Evolutionary conservation across 1,140 invertebrate species (phyloP).

Genomic region (Vanessa atalanta): DNA sequence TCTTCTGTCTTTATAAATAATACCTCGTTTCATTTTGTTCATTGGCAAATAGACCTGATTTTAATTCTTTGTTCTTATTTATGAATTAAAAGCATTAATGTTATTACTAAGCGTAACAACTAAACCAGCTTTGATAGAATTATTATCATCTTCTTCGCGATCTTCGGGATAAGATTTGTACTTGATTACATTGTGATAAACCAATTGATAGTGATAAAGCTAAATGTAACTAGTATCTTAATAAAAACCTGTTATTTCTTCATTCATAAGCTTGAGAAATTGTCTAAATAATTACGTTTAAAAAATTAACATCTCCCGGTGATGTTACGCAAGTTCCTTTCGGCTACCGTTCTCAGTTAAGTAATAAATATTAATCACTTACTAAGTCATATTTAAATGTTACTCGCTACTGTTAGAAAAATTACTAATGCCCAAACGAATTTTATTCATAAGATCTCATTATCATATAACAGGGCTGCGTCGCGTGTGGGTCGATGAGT

Average conservation of each 20-base stretch:
- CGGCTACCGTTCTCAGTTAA: conserved; percentile 48
- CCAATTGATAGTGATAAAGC: background rate
- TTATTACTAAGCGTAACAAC: too few species aligned
- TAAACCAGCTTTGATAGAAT: too few species aligned
- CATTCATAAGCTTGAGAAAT: conserved; percentile 15
- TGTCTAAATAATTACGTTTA: conserved; percentile 42
- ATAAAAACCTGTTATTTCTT: background rate
- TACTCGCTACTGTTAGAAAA: conserved; percentile 69
- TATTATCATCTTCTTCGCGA: too few species aligned
- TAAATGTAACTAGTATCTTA: background rate
- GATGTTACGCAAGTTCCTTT: conserved; percentile 40
- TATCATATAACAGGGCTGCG: conserved; percentile 54
- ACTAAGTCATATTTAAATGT: conserved; percentile 70
- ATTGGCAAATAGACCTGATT: too few species aligned
- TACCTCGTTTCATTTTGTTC: background rate
- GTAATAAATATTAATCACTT: conserved; percentile 76
- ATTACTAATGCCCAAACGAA: conserved; percentile 58
- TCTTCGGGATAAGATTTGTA: too few species aligned
- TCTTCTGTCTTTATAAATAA: background rate
- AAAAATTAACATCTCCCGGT: conserved; percentile 51
- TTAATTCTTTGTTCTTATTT: too few species aligned
- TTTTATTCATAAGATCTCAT: conserved; percentile 63
- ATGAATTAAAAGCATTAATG: too few species aligned
- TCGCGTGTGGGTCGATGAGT: conserved; percentile 48
- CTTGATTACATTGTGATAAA: background rate